Evolutionary conservation across 2,888 invertebrate genomes (phyloP), one percentile per base, ranked within the genome.

Genomic region (Melanostoma mellinum): DNA sequence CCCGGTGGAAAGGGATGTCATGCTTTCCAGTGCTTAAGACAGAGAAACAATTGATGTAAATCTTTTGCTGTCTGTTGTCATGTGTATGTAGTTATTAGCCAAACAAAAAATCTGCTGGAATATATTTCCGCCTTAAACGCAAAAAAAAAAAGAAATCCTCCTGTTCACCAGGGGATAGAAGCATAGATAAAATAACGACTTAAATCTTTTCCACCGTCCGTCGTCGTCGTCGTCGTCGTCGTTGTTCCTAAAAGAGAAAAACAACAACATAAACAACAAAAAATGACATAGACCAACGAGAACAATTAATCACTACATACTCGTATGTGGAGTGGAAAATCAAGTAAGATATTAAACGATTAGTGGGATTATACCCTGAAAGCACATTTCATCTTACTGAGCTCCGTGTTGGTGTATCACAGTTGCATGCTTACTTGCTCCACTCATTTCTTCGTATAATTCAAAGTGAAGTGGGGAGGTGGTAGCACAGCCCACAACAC

Each of bases 281-380:
- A 33, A 10, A 52, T 38, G 33, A 20, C 38, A 20, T 6, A 36
- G 33, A 44, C 38, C 35, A 36, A n/a, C 35, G 52, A 56, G 40
- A 69, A 52, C 60, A 76, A 71, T 80, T 71, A 69, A 65, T 80
- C 69, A 80, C 46, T 20, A 20, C 20, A 20, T 20, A 20, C 65
- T 36, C 61, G 68, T 40, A 48, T 71, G 52, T 69, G 80, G 65
- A 67, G 58, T 71, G 53, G 65, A 76, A 81, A 65, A 75, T 75
- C 63, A 30, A 67, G 42, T 71, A 42, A 71, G 58, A 63, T 71
- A 76, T 65, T 60, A 76, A 65, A 65, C 65, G 80, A 72, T 76
- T 71, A 76, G 55, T 55, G 42, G 6, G 8, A 46, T 44, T 40
- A 33, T 30, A 8, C 42, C 42, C n/a, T 10, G n/a, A 58, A 44